Evolutionary conservation across 2,113 vertebrate genomes (phyloP).

Genomic region (Fregata magnificens): DNA sequence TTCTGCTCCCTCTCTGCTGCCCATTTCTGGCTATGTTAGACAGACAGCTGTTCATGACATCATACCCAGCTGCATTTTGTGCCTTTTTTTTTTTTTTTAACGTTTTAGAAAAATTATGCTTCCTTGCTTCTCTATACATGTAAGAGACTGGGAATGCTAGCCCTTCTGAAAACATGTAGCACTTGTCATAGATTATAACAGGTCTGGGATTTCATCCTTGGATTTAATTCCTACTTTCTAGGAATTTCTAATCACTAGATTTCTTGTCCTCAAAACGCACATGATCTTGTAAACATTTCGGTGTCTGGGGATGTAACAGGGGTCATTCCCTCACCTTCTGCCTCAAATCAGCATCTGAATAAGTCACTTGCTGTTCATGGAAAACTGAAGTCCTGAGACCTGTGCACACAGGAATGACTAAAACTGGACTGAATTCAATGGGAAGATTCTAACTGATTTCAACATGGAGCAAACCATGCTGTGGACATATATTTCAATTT

Average conservation of each 20-base stretch:
- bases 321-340: neutral
- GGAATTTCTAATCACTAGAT: neutral
- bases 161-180: neutral
- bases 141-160: neutral
- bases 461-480: fast-evolving
- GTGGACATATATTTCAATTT: neutral
- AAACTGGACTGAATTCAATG: neutral
- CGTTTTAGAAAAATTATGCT: neutral
- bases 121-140: neutral
- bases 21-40: neutral
- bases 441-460: neutral
- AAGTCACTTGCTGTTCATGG: neutral
- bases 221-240: neutral
- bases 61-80: neutral
- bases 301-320: neutral
- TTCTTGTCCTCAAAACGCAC: neutral
- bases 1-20: neutral
- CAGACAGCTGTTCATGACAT: neutral
- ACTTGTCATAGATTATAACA: neutral
- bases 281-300: neutral
- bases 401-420: fast-evolving
- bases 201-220: neutral
- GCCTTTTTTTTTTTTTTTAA: neutral
- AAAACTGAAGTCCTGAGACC: neutral
- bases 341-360: neutral